Evolutionary conservation across 2,797 vertebrate genomes (phyloP).

Genomic region (Neomorphus geoffroyi): DNA sequence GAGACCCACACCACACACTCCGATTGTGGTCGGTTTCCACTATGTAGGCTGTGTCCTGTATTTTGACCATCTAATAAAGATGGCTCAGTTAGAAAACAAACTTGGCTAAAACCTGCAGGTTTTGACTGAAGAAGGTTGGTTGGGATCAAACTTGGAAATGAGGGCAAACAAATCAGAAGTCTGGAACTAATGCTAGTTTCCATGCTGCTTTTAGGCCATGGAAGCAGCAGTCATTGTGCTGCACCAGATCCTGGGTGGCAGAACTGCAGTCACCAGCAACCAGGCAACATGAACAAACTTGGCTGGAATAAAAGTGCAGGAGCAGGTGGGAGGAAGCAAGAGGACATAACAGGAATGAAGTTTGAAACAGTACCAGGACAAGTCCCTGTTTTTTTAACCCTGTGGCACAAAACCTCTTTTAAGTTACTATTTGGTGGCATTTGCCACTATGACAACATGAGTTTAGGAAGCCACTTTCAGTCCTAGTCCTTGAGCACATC

Average conservation of each 20-base stretch:
- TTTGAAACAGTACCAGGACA: not conserved
- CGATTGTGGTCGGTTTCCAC: not conserved
- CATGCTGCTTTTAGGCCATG: not conserved
- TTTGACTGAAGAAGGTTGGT: not conserved
- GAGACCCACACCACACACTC: not conserved
- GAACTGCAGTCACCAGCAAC: not conserved
- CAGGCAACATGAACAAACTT: not conserved
- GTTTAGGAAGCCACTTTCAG: not conserved
- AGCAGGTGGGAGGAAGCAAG: not conserved
- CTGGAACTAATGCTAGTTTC: not conserved
- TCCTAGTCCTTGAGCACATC: not conserved
- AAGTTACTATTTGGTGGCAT: not conserved
- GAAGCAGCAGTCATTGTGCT: not conserved
- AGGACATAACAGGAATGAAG: not conserved
- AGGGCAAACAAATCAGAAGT: not conserved
- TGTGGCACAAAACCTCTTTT: not conserved
- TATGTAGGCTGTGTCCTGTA: not conserved
- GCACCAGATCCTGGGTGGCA: rapidly evolving
- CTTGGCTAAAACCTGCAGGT: not conserved
- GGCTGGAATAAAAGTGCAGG: not conserved
- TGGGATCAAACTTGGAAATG: not conserved
- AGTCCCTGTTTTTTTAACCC: not conserved
- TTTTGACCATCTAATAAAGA: not conserved
- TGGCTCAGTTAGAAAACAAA: not conserved
- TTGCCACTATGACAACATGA: not conserved